Percentiles rank a stretch among this genome's conserved stretches.
Conservation (phyloP, 2,113 vertebrate genomes). For the Seriola dumerili region DNA sequence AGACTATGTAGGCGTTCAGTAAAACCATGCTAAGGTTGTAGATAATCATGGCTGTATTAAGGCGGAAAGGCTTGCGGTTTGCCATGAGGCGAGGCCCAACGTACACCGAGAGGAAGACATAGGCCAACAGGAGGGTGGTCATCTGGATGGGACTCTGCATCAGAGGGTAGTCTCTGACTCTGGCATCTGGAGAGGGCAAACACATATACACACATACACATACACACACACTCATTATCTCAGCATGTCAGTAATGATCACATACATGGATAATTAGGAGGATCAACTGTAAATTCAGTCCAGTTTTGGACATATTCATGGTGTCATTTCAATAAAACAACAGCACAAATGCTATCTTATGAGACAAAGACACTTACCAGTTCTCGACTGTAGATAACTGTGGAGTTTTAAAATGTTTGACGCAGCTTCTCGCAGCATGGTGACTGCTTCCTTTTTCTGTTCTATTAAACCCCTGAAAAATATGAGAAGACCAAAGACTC, state of each 20-base stretch:
- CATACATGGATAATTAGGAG: neutral
- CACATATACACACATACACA: neutral
- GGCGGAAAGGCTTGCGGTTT: slow-evolving; percentile 92
- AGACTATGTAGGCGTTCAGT: slow-evolving; percentile 93
- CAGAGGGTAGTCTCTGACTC: slow-evolving; percentile 90
- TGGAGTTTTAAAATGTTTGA: slow-evolving; percentile 82
- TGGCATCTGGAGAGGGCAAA: slow-evolving; percentile 84
- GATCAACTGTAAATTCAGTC: neutral
- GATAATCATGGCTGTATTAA: slow-evolving; percentile 92
- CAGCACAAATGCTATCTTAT: neutral
- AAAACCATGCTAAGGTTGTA: slow-evolving; percentile 95
- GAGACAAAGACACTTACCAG: slow-evolving; percentile 83
- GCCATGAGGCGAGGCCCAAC: slow-evolving; percentile 94
- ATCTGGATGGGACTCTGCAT: slow-evolving; percentile 91
- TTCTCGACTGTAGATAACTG: slow-evolving; percentile 84
- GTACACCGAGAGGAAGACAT: slow-evolving; percentile 89
- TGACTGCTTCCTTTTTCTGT: slow-evolving; percentile 47
- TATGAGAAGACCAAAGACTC: neutral
- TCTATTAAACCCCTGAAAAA: slow-evolving; percentile 34
- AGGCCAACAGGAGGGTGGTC: slow-evolving; percentile 89
- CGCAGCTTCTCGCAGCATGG: slow-evolving; percentile 87
- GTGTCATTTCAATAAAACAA: too few species aligned
- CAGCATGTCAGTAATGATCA: neutral
- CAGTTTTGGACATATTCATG: neutral
- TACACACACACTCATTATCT: slow-evolving; percentile 24